A percentile compares a stretch with the other conserved stretches of the same genome.
Evolutionary conservation across 1,140 invertebrate species (phyloP).

Genomic region (Drosophila grimshawi): DNA sequence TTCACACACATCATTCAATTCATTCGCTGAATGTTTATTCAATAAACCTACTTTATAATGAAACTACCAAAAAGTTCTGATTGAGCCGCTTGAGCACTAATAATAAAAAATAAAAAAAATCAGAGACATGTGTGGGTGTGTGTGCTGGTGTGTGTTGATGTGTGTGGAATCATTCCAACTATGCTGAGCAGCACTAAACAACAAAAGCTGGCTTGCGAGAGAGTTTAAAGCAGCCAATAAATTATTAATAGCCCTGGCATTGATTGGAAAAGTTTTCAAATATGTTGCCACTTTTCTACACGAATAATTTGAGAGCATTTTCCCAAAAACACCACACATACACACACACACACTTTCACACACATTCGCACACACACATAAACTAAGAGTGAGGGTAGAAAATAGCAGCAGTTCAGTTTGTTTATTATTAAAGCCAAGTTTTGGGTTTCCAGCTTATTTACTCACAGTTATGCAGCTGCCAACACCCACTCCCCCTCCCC

Average conservation of each 20-base stretch:
- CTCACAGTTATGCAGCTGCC: slow-evolving; percentile 47
- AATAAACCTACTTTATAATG: slow-evolving; percentile 72
- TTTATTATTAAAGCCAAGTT: slow-evolving; percentile 77
- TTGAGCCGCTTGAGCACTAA: slow-evolving; percentile 66
- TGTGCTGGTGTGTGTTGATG: neutral
- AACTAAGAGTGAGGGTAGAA: slow-evolving; percentile 4
- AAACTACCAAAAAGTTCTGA: slow-evolving; percentile 74
- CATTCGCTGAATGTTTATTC: slow-evolving; percentile 34
- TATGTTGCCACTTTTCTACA: slow-evolving; percentile 83
- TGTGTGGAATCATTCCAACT: neutral
- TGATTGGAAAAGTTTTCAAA: slow-evolving; percentile 83
- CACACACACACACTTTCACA: neutral
- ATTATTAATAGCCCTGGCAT: slow-evolving; percentile 82
- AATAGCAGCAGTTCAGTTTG: slow-evolving; percentile 43
- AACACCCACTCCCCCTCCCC: neutral
- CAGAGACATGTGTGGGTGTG: neutral
- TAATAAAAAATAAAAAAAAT: slow-evolving; percentile 33
- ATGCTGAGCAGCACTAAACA: slow-evolving; percentile 4
- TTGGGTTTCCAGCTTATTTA: slow-evolving; percentile 66
- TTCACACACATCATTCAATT: neutral
- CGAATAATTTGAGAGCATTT: slow-evolving; percentile 80
- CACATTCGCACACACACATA: slow-evolving; percentile 22
- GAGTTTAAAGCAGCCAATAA: slow-evolving; percentile 79
- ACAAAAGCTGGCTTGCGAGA: slow-evolving; percentile 17
- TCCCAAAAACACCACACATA: slow-evolving; percentile 47